Evolutionary conservation across 2,888 invertebrate species (phyloP), one percentile per base, ranked within the genome.

Genomic region (Hecatera dysodea): DNA sequence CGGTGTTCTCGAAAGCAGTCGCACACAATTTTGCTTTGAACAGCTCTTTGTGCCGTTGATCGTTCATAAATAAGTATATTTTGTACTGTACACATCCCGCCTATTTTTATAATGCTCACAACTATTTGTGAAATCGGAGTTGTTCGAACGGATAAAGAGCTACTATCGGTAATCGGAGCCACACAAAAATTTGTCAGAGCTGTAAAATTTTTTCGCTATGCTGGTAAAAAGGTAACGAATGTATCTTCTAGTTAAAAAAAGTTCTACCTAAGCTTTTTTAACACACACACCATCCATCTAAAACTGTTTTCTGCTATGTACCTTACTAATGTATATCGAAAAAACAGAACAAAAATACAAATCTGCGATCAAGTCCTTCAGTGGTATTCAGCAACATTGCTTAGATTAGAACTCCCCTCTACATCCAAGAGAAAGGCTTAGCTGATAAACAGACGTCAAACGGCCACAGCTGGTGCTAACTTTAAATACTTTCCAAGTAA

Each of bases 11-110:
- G 73, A 84, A 86, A 82, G 78, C 78, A 73, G 77, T 84, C 77
- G 75, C 71, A 67, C 75, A 79, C 76, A 78, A 80, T 82, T 84
- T 82, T 69, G 56, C 74, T 79, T 84, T 82, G 73, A 86, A 85
- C 77, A 84, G 84, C 71, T 75, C 82, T 84, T 79, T 84, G 77
- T 86, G 67, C 70, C 72, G 50, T 66, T 78, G 80, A 80, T 78
- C 71, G 82, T 65, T 78, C 59, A 67, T 78, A 86, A 76, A 80
- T 67, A 78, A 71, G 42, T 59, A 78, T 50, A 62, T 74, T 80
- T 55, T 73, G 52, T 74, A 67, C 39, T 24, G 44, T 56, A 60
- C 48, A 62, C 55, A 50, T 42, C 39, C 11, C 56, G 27, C n/a
- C 48, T 70, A 24, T 70, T 53, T 44, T 62, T 29, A 29, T 53